Base-by-base conservation (phyloP, 2,888 invertebrate species). In the Blera fallax region DNA sequence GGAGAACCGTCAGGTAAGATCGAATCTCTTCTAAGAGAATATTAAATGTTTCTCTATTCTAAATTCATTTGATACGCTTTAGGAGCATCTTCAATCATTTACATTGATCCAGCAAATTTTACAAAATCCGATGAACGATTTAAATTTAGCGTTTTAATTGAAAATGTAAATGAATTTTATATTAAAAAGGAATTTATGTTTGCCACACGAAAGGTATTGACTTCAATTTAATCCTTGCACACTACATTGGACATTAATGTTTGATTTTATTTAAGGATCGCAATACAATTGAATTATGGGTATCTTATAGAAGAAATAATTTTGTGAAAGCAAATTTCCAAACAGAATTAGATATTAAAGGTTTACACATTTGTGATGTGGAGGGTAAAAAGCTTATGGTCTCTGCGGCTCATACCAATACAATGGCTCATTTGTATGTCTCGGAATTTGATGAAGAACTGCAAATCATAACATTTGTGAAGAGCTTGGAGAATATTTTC, bases 151-250 rank as follows among this genome's bases (percentile, higher is more conserved):
- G 64, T 87, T 1, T 91, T 96, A 29, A 94, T 96, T 56, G 93
- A 94, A 16, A 94, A 95, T 87, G 96, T 97, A 1, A 95, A 95
- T 89, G 97, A 97, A 90, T 97, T 98, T 91, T 95, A 96, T 90
- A 94, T 97, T 34, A 95, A 95, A 89, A 96, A 95, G 14, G 96
- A 97, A 89, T 98, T 95, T 91, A 95, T 97, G 94, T 97, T 98
- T 92, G 97, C 95, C 0, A 96, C 96, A 0, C 95, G 94, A 89
- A 94, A 94, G 90, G 92, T 87, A 60, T 60, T 29, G 10, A 43
- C 21, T 14, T 14, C 14, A 37, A 3, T 14, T 40, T 40, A 14
- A 4, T n/a, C 14, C 1, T n/a, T 14, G 1, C 14, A n/a, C 6
- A 14, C 14, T 40, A 2, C 8, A 32, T 7, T 32, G 32, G 8